These are phyloP conservation scores for Philhelius pedissequus DNA, from an alignment of 2,888 invertebrate genomes.

Conservation along the genomic window DNA sequence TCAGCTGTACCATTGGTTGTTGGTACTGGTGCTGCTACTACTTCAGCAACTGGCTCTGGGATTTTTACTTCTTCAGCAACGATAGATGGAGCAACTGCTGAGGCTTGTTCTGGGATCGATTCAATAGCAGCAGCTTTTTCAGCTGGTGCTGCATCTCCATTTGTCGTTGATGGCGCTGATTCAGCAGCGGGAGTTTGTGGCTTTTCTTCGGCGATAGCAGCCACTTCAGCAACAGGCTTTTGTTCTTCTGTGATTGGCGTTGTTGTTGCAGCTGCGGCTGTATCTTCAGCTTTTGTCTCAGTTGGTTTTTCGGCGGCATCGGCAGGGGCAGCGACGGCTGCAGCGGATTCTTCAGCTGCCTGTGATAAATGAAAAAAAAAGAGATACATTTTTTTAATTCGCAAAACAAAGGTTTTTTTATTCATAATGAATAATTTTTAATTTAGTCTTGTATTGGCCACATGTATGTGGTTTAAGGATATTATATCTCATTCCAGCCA, in stretches of 20 bases:
- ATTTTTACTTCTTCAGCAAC: constrained; percentile 63
- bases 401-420: too few species aligned
- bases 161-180: constrained; percentile 77
- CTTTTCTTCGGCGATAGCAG: constrained; percentile 8
- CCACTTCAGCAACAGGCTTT: constrained; percentile 43
- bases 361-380: background rate
- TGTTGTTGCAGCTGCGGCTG: constrained; percentile 29
- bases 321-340: constrained; percentile 41
- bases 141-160: constrained; percentile 45
- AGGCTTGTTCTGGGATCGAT: constrained; percentile 29
- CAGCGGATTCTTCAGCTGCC: constrained; percentile 70
- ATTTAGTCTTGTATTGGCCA: too few species aligned
- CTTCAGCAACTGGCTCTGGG: constrained; percentile 48
- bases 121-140: constrained; percentile 43
- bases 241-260: constrained; percentile 46
- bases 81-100: constrained; percentile 45
- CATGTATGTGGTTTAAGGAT: too few species aligned
- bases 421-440: too few species aligned
- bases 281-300: constrained; percentile 65
- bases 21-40: constrained; percentile 43
- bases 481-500: too few species aligned
- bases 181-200: constrained; percentile 77
- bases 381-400: too few species aligned
- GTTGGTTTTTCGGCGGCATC: constrained; percentile 71
- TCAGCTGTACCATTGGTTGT: constrained; percentile 63